Base-by-base conservation (phyloP, 2,888 invertebrate genomes). In the Cyclophora punctaria region DNA sequence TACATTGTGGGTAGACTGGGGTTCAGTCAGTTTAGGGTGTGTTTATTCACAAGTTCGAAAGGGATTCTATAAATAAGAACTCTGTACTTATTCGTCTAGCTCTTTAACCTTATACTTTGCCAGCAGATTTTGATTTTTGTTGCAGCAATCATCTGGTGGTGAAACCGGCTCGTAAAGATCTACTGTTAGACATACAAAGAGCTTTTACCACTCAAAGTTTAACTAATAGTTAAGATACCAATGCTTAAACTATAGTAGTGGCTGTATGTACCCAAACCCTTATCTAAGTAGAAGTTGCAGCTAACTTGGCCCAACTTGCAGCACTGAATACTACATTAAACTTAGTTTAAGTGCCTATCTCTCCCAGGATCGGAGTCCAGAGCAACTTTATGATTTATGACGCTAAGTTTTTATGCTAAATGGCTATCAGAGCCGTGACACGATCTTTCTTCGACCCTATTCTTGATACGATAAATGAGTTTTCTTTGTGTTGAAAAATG, bases 331-430 rank as follows among this genome's bases (percentile, higher is more conserved):
- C 64, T 67, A 67, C 64, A 67, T 71, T 69, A 70, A 73, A 74
- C 70, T 67, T 61, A 72, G 53, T 72, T 73, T 58, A 69, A 76
- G 70, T 71, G 70, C 66, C 70, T 69, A 69, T 73, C 73, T 66
- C 53, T 53, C 20, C 20, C 52, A 46, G 58, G 61, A 62, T 58
- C 62, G 57, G 57, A 60, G 59, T 63, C 52, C 51, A 49, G 58
- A 59, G 59, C 57, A 71, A 77, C 71, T 77, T 73, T 69, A 73
- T 75, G 77, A 77, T 76, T 77, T 75, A 75, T 73, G 60, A 47
- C 64, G 55, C 59, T 52, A 67, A 65, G 55, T 73, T 71, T 58
- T 63, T 50, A 59, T 57, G 59, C 60, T 66, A 70, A 71, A 66
- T 60, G 57, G 58, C 53, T 59, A 60, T 59, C 54, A 50, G 52